These are phyloP conservation scores for Ambastaia sidthimunki DNA, from an alignment of 2,797 vertebrate species.

Conservation along the genomic window DNA sequence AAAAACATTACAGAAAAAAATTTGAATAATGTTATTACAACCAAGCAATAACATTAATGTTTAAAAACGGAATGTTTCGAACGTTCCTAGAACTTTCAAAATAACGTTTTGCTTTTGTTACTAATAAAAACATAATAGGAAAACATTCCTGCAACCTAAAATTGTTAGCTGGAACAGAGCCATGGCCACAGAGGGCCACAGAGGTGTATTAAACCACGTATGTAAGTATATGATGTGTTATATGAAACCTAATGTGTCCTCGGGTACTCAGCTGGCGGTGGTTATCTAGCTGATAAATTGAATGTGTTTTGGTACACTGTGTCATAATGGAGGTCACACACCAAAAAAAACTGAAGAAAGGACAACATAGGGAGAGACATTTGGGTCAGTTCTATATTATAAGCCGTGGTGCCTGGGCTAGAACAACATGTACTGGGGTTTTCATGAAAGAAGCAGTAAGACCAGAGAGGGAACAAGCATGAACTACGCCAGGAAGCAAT, in stretches of 20 bases:
- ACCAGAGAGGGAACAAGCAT: constrained; percentile 16
- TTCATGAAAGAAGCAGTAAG: constrained; percentile 34
- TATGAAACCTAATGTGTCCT: constrained; percentile 15
- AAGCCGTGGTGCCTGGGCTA: constrained; percentile 11
- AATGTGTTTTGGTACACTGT: constrained; percentile 9
- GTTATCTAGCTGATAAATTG: constrained; percentile 17
- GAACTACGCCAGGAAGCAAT: constrained; percentile 20
- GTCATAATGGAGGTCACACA: constrained; percentile 37
- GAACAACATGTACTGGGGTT: background rate
- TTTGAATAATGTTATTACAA: no score
- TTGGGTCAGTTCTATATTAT: constrained; percentile 22
- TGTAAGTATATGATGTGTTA: background rate
- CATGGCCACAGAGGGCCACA: background rate
- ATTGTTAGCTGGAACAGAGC: no score
- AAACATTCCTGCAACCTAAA: no score
- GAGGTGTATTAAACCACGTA: background rate
- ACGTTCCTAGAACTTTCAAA: no score
- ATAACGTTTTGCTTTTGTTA: no score
- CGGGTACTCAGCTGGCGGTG: constrained; percentile 3
- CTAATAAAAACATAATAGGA: no score
- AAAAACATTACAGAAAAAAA: no score
- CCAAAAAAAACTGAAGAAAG: constrained; percentile 8
- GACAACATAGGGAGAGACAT: constrained; percentile 34
- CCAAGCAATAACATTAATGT: no score
- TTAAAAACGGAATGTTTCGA: no score